Base-by-base conservation (phyloP, 2,113 vertebrate genomes). In the Istiophorus platypterus region DNA sequence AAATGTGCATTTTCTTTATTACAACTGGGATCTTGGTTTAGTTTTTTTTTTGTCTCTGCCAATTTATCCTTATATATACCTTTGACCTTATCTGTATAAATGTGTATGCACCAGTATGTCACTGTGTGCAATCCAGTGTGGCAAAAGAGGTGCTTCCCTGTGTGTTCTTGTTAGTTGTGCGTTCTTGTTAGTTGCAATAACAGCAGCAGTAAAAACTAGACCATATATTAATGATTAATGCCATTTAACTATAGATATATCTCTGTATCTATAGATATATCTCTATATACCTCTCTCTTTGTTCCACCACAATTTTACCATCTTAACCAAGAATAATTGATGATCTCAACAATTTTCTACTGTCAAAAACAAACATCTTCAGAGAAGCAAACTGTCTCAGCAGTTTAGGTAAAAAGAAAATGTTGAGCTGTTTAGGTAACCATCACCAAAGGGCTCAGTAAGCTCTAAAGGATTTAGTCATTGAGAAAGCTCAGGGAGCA, bases 401-500 rank as follows among this genome's bases (percentile, higher is more conserved):
- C 6, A 56, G 8, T 67, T 74, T 1, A 34, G 15, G 10, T 58
- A 59, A 49, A 63, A 61, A 72, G 9, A 17, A 66, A 27, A 67
- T 51, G 8, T 20, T 45, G 11, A 42, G 65, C 39, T 61, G 18
- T 74, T 77, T 18, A 42, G 22, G n/a, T 63, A 63, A 54, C 37
- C 31, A 58, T 47, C 47, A 64, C 47, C 7, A 29, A n/a, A 77
- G 10, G 27, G 62, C 29, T 47, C 5, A 5, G 7, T 34, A 56
- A 54, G 8, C 18, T 31, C 61, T 47, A 27, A 65, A 73, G 75
- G 20, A 69, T 69, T 63, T 47, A 49, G 24, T 77, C 52, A 76
- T 20, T 67, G 79, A 75, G 58, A 78, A 41, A 47, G 62, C 39
- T 74, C 26, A 39, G 56, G 56, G 42, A 80, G 66, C 26, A 69